Conservation (phyloP, 2,797 vertebrate genomes). For the Scarus forsteni region DNA sequence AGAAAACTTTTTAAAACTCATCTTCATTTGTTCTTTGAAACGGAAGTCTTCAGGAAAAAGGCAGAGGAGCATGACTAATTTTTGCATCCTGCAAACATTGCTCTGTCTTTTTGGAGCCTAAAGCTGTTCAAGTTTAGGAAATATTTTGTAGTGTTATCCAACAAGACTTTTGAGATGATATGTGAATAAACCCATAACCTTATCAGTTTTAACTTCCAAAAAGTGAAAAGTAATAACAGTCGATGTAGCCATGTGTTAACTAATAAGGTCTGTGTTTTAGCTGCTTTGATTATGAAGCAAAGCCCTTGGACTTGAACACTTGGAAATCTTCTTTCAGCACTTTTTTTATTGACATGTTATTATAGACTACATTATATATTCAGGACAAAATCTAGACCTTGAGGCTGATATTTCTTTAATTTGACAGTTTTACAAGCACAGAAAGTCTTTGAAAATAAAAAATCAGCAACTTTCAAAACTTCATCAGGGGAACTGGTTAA, state of each 20-base stretch:
- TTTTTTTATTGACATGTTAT: conserved; percentile 20
- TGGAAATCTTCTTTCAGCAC: conserved; percentile 27
- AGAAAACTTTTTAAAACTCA: not conserved
- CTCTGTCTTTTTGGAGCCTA: not conserved
- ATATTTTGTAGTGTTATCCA: too few relatives aligned
- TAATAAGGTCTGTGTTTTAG: conserved; percentile 10
- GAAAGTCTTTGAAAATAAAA: too few relatives aligned
- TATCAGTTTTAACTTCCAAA: not conserved
- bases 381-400: too few relatives aligned
- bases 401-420: too few relatives aligned
- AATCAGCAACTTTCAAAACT: too few relatives aligned
- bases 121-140: not conserved
- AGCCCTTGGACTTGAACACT: conserved; percentile 39
- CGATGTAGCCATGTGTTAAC: not conserved
- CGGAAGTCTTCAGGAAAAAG: not conserved
- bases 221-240: not conserved
- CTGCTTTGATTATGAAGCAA: conserved; percentile 1
- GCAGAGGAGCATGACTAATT: not conserved
- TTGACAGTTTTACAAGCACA: too few relatives aligned
- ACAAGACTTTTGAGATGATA: not conserved
- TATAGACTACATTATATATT: too few relatives aligned
- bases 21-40: not conserved
- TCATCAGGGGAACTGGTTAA: too few relatives aligned
- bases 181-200: not conserved
- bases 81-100: not conserved